Base-by-base conservation (phyloP, 1,140 invertebrate genomes). In the Drosophila fuyamai region DNA sequence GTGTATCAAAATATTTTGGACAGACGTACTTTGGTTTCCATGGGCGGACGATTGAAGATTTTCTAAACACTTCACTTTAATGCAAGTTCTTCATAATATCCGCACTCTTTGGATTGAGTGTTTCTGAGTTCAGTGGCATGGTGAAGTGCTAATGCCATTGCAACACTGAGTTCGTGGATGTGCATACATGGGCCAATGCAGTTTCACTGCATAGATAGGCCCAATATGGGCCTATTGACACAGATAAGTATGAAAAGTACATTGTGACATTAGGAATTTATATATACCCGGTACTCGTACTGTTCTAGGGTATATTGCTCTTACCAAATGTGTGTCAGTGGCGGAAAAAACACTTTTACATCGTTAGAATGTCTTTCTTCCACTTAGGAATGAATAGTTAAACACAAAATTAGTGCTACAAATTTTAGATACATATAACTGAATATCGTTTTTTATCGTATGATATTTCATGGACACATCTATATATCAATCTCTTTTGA, bases 121-220 rank as follows among this genome's bases (percentile, higher is more conserved):
- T 23, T 46, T 70, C 44, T 13, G 53, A 70, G 68, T 72, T 73
- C 55, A 60, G 68, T 73, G 67, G 68, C 67, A 53, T 71, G 50
- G 27, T 73, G 67, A 73, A 73, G 70, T 73, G 70, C 55, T 73
- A 72, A 72, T 71, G 70, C 70, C 70, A 72, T 72, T 73, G 70
- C 56, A 61, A 46, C 67, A 60, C 56, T 48, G 48, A 38, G 44
- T 55, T 32, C 27, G 61, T 66, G 66, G 9, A 14, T 46, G 32
- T 36, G 47, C 43, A 32, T 47, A 48, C 43, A 68, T 68, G 65
- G 65, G 65, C 47, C 66, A 68, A 66, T 68, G 65, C 70, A 60
- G 53, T 73, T 59, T 47, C 67, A 72, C n/a, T 73, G 70, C 57
- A 43, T 54, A 44, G 67, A 72, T 73, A 44, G 47, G 50, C 56